These are phyloP conservation scores for Drosophila busckii DNA, from an alignment of 1,140 invertebrate genomes.

Conservation along the genomic window DNA sequence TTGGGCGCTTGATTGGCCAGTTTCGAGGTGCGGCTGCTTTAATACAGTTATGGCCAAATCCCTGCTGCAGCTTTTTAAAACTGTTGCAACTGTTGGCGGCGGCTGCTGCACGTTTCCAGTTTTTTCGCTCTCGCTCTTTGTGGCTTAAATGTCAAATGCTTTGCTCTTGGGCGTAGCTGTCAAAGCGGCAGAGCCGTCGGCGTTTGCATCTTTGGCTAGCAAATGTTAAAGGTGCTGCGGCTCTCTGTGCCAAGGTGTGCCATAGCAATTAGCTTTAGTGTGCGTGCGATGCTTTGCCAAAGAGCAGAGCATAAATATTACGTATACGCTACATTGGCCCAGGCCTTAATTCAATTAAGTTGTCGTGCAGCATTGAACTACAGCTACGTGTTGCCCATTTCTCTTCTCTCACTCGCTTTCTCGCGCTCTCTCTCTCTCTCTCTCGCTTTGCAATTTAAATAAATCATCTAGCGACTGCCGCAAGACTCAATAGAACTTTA, in stretches of 20 bases:
- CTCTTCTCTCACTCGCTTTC: neutral
- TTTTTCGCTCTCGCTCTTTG: slow-evolving; percentile 33
- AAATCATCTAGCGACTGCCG: slow-evolving; percentile 55
- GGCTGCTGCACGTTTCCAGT: slow-evolving; percentile 20
- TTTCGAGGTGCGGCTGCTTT: slow-evolving; percentile 66
- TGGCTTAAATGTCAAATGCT: slow-evolving; percentile 71
- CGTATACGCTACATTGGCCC: slow-evolving; percentile 44
- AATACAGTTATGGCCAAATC: slow-evolving; percentile 62
- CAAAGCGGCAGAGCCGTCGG: slow-evolving; percentile 19
- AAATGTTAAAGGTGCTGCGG: slow-evolving; percentile 58
- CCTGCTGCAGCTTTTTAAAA: slow-evolving; percentile 41
- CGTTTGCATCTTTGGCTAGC: slow-evolving; percentile 52
- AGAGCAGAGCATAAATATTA: no score
- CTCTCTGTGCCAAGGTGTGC: slow-evolving; percentile 27
- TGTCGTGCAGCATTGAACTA: slow-evolving; percentile 63
- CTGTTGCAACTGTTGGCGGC: slow-evolving; percentile 26
- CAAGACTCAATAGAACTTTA: neutral
- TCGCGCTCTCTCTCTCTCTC: neutral
- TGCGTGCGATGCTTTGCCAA: neutral
- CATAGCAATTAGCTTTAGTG: slow-evolving; percentile 10
- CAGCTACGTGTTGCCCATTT: slow-evolving; percentile 50
- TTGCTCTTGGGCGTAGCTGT: slow-evolving; percentile 42
- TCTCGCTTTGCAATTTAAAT: slow-evolving; percentile 64
- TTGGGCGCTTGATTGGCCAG: slow-evolving; percentile 57
- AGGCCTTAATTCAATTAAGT: slow-evolving; percentile 66